These are phyloP conservation scores for Thumatha senex DNA, from an alignment of 2,888 invertebrate species.

Conservation along the genomic window DNA sequence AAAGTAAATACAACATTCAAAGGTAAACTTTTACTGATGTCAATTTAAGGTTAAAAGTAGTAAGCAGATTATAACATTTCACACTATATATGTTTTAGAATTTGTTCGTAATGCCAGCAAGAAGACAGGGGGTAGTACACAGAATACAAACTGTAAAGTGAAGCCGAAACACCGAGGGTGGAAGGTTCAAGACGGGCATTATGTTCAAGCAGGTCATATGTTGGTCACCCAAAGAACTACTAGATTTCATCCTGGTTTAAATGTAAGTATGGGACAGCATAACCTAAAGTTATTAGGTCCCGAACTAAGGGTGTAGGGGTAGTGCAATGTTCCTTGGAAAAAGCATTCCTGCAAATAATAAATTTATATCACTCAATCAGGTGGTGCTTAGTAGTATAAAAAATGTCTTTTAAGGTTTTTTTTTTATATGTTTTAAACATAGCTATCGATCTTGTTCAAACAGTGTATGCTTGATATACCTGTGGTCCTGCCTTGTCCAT, in stretches of 20 bases:
- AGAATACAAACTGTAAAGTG: slow-evolving; percentile 86
- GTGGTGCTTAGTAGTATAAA: too few species aligned
- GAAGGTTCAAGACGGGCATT: slow-evolving; percentile 88
- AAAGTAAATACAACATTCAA: slow-evolving; percentile 40
- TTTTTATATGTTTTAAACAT: too few species aligned
- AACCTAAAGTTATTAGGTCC: not conserved
- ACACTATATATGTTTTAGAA: slow-evolving; percentile 21
- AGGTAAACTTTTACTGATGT: slow-evolving; percentile 32
- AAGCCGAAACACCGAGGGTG: slow-evolving; percentile 91
- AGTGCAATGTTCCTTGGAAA: too few species aligned
- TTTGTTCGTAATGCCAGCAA: slow-evolving; percentile 84
- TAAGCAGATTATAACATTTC: not conserved
- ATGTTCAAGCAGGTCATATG: slow-evolving; percentile 86
- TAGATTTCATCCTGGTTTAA: slow-evolving; percentile 91
- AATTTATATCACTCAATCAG: too few species aligned
- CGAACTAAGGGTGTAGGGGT: not conserved
- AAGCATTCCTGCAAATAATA: too few species aligned
- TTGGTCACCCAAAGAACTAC: slow-evolving; percentile 87
- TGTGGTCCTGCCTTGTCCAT: too few species aligned
- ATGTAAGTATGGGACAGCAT: slow-evolving; percentile 77
- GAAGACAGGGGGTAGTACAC: slow-evolving; percentile 88
- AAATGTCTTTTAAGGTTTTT: too few species aligned
- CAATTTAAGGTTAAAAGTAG: slow-evolving; percentile 12
- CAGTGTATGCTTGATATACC: too few species aligned
- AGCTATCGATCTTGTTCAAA: too few species aligned